Percentiles rank a stretch among this genome's conserved stretches.
phyloP scores from a whole-genome alignment of 2,797 vertebrate genomes.

The Sebastolobus altivelis region DNA sequence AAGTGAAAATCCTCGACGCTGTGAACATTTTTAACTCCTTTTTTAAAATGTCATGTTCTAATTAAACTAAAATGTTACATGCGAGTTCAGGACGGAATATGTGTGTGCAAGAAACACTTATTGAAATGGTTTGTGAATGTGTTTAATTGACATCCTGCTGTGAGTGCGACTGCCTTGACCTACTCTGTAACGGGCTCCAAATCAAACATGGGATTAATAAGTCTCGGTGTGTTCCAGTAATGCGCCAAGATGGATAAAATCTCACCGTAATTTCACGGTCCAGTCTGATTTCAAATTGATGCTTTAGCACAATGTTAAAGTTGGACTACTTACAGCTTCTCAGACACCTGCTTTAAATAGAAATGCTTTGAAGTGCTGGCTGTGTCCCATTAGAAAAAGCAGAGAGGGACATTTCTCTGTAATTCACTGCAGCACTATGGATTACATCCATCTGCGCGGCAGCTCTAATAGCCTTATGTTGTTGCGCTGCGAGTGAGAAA shows the following conservation, averaged over 20 bases:
- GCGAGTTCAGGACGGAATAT: background rate
- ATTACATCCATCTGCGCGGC: conserved; percentile 57
- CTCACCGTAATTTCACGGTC: conserved; percentile 41
- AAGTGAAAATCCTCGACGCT: background rate
- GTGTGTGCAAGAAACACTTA: background rate
- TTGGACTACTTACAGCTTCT: conserved; percentile 24
- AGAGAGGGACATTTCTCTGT: conserved; percentile 43
- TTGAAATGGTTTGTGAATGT: conserved; percentile 3
- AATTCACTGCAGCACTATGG: conserved; percentile 52
- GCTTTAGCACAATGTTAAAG: conserved; percentile 42
- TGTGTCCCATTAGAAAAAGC: conserved; percentile 54
- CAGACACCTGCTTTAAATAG: conserved; percentile 50
- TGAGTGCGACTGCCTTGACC: background rate
- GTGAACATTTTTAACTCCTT: background rate
- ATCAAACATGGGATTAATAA: conserved; percentile 20
- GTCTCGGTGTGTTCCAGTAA: background rate
- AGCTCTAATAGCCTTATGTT: conserved; percentile 70
- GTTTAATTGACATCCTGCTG: conserved; percentile 13
- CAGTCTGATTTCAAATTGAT: conserved; percentile 37
- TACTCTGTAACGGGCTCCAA: background rate
- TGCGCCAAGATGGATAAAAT: background rate
- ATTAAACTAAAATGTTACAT: background rate
- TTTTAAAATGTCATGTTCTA: background rate
- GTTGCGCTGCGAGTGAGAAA: conserved; percentile 44
- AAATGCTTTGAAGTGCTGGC: conserved; percentile 57